Conservation (phyloP, 1,140 invertebrate species). For the Drepana arcuata region DNA sequence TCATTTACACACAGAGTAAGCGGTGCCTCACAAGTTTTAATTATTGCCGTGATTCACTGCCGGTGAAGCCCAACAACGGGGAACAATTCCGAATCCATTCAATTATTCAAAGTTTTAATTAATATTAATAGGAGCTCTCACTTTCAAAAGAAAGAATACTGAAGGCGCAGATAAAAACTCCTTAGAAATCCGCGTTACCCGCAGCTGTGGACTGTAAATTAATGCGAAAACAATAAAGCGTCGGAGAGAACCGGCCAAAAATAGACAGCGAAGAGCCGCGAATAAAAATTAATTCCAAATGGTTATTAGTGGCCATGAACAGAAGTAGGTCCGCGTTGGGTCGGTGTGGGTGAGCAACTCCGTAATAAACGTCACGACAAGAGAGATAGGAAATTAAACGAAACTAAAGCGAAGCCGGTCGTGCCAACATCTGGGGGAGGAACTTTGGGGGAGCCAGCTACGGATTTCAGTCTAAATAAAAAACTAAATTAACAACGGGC, state of each 20-base stretch:
- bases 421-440: conserved; percentile 40
- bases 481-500: conserved; percentile 49
- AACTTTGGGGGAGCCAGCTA: conserved; percentile 24
- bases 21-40: conserved; percentile 55
- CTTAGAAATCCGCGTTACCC: conserved; percentile 61
- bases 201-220: conserved; percentile 62
- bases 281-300: conserved; percentile 60
- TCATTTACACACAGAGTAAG: conserved; percentile 40
- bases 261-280: conserved; percentile 40
- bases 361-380: conserved; percentile 56
- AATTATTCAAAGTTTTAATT: conserved; percentile 71
- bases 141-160: conserved; percentile 66
- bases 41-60: conserved; percentile 54
- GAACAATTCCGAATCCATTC: conserved; percentile 66
- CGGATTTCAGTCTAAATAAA: conserved; percentile 40
- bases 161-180: conserved; percentile 60
- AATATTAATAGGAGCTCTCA: conserved; percentile 68
- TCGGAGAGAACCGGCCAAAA: conserved; percentile 36
- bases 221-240: conserved; percentile 68
- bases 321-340: conserved; percentile 37
- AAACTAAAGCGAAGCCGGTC: conserved; percentile 58
- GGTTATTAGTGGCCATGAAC: conserved; percentile 53
- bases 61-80: conserved; percentile 49
- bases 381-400: conserved; percentile 64
- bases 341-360: conserved; percentile 34